These are phyloP conservation scores for Cossypha polioptera DNA, from an alignment of 2,797 vertebrate species.

Conservation along the genomic window DNA sequence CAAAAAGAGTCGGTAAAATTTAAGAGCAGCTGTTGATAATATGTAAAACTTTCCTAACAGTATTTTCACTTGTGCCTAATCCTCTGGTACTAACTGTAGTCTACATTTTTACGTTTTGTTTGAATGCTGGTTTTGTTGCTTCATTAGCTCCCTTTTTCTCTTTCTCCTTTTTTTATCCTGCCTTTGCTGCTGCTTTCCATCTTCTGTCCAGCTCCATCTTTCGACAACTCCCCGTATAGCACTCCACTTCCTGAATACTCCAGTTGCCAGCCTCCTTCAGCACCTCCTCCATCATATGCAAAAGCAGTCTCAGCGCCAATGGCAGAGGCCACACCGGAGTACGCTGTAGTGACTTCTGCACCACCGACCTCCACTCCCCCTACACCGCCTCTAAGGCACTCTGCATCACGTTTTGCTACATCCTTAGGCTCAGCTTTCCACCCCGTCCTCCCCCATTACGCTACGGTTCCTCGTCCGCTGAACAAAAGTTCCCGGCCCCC, in stretches of 20 bases:
- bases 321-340: constrained; percentile 82
- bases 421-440: constrained; percentile 97
- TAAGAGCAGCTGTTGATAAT: constrained; percentile 43
- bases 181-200: constrained; percentile 82
- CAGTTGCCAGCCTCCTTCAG: constrained; percentile 82
- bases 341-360: constrained; percentile 81
- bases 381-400: constrained; percentile 92
- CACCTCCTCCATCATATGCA: constrained; percentile 82
- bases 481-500: constrained; percentile 82
- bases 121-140: constrained; percentile 94
- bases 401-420: constrained; percentile 94
- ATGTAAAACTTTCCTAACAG: constrained; percentile 62
- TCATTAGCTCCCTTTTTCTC: constrained; percentile 94
- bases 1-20: constrained; percentile 51
- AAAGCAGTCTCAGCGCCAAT: constrained; percentile 84
- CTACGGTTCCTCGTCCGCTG: constrained; percentile 86
- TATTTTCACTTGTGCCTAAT: constrained; percentile 75
- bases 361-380: constrained; percentile 84
- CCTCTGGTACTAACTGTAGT: constrained; percentile 83
- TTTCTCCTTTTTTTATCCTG: constrained; percentile 84
- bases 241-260: constrained; percentile 86
- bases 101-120: constrained; percentile 78
- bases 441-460: constrained; percentile 95
- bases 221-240: constrained; percentile 90
- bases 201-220: constrained; percentile 86